Base-by-base conservation (phyloP, 2,113 vertebrate species). In the Poeciliopsis occidentalis region DNA sequence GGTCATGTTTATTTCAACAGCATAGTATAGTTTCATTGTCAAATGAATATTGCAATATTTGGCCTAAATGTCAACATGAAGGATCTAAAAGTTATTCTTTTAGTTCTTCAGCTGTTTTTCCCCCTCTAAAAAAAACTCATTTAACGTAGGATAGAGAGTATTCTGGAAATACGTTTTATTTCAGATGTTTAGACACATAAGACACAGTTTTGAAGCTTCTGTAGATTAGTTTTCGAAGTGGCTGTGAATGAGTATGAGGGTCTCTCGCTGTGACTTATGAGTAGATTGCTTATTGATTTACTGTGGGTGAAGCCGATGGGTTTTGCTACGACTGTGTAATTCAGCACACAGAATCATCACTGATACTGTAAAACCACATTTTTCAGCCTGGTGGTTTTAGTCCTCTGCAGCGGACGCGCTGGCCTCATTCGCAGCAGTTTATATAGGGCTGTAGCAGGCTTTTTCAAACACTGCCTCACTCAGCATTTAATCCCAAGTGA, bases 401-500 rank as follows among this genome's bases (percentile, higher is more conserved):
- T 65, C 34, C 41, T 57, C 78, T 70, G 76, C 80, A 67, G 24
- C 32, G 57, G 64, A 72, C 82, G 12, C 69, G 13, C 47, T 70
- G 90, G 85, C 89, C 92, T 92, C 57, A 41, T 90, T 92, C 85
- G 82, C 22, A 79, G 81, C 44, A 27, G 67, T 85, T 79, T 89
- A 91, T 89, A 75, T 91, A 86, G 89, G 75, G 31, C 84, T 88
- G 65, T 24, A 64, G 54, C 73, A 84, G 62, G 75, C 73, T 80
- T 84, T 82, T 87, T 83, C 71, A 69, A 88, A 87, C 80, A 76
- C 73, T 27, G 84, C 71, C 75, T 89, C 88, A 71, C 82, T 89
- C 81, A 82, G 83, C 83, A 67, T 85, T 80, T 51, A 91, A 80
- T 92, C 91, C 90, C 90, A 74, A 78, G 89, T 91, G 92, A 85